Conservation (phyloP, 64 coral and sea anemone genomes). For the Stylophora pistillata region DNA sequence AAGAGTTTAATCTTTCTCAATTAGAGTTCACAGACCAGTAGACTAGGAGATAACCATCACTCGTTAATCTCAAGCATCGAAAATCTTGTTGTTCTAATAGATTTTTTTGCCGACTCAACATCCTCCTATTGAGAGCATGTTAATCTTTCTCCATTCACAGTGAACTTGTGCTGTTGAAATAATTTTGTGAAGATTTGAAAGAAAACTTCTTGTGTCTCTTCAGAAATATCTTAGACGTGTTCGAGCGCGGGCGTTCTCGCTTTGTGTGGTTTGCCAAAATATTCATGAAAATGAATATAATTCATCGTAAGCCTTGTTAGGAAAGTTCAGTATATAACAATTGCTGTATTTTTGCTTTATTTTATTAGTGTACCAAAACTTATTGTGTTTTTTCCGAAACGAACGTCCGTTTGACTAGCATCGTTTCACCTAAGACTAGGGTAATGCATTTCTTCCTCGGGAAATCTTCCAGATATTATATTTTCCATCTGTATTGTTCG, state of each 20-base stretch:
- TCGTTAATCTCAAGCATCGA: conserved; percentile 6
- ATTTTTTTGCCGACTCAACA: neutral
- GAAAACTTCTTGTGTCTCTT: neutral
- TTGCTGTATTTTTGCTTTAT: neutral
- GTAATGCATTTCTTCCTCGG: neutral
- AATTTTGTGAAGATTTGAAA: neutral
- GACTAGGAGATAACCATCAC: neutral
- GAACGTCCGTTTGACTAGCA: neutral
- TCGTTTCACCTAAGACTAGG: neutral
- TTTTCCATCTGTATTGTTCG: neutral
- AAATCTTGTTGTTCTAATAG: conserved; percentile 9
- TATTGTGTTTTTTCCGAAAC: neutral
- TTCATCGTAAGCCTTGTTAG: neutral
- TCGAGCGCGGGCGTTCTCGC: neutral
- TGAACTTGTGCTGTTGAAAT: neutral
- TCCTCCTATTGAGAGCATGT: neutral
- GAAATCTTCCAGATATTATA: neutral
- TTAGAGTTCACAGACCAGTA: neutral
- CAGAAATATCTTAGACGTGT: neutral
- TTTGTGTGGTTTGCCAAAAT: conserved; percentile 5
- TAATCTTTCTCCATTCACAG: neutral
- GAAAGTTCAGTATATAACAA: neutral
- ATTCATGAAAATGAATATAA: conserved; percentile 1
- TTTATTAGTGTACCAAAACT: neutral
- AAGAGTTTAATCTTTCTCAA: neutral